These are phyloP conservation scores for Nesoenas mayeri DNA, from an alignment of 2,113 vertebrate species.

Conservation along the genomic window DNA sequence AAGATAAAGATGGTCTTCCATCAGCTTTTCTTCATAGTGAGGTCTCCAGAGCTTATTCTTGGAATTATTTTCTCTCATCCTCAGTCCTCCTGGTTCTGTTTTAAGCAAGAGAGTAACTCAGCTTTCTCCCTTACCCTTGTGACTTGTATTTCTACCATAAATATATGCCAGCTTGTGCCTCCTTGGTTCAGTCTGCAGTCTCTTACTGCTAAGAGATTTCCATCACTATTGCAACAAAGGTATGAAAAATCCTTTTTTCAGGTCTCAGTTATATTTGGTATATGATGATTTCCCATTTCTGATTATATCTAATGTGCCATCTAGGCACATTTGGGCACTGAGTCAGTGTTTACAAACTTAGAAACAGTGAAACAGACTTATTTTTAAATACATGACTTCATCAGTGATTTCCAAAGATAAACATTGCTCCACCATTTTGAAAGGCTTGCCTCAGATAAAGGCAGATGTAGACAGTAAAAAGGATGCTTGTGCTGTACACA, in stretches of 20 bases:
- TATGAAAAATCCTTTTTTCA: background rate
- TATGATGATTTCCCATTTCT: background rate
- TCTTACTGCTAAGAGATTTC: background rate
- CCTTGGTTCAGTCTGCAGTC: background rate
- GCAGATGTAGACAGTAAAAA: background rate
- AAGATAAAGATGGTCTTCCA: background rate
- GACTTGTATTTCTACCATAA: background rate
- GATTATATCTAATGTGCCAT: background rate
- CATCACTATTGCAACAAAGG: background rate
- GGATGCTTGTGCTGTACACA: background rate
- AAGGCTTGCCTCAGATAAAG: background rate
- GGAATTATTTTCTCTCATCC: background rate
- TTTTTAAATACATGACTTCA: background rate
- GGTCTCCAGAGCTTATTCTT: background rate
- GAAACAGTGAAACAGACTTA: background rate
- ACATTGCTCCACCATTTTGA: background rate
- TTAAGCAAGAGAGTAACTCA: background rate
- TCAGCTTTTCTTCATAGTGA: background rate
- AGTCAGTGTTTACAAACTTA: background rate
- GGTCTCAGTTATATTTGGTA: background rate
- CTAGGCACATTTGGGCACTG: background rate
- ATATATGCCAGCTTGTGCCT: background rate
- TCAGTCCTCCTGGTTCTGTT: background rate
- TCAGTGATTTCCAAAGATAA: background rate
- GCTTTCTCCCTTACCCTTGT: background rate